These are phyloP conservation scores for Gila orcuttii DNA, from an alignment of 2,113 vertebrate species.

Conservation along the genomic window DNA sequence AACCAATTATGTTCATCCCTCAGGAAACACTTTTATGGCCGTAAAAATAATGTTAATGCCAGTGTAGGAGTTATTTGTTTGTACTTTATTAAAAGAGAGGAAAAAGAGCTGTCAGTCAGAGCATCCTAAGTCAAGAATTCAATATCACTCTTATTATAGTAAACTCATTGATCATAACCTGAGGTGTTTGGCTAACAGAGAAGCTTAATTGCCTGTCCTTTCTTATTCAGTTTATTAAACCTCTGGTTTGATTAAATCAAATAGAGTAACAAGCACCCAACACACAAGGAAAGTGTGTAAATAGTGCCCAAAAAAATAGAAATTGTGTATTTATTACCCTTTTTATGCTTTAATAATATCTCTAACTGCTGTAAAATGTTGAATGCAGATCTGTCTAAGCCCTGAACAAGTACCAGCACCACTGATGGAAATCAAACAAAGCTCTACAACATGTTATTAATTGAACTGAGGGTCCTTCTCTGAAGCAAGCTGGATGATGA, in stretches of 20 bases:
- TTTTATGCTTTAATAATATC: not conserved
- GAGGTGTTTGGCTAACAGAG: not conserved
- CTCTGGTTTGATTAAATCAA: not conserved
- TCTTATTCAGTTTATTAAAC: not conserved
- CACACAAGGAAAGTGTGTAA: not conserved
- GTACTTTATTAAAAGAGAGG: slow-evolving; percentile 9
- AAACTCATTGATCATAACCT: slow-evolving; percentile 22
- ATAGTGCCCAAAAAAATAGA: not conserved
- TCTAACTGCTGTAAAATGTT: not conserved
- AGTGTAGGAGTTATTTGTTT: slow-evolving; percentile 28
- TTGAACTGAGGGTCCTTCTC: slow-evolving; percentile 55
- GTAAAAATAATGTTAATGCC: slow-evolving; percentile 18
- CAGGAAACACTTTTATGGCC: slow-evolving; percentile 23
- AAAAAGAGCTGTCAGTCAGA: slow-evolving; percentile 29
- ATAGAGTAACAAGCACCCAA: not conserved
- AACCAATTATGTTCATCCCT: slow-evolving; percentile 9
- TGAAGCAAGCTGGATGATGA: slow-evolving; percentile 59
- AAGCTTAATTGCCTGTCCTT: slow-evolving; percentile 1
- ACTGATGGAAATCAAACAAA: slow-evolving; percentile 41
- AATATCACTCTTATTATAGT: slow-evolving; percentile 19
- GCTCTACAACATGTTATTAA: slow-evolving; percentile 54
- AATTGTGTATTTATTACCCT: not conserved
- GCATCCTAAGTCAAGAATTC: slow-evolving; percentile 6
- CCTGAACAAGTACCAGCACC: slow-evolving; percentile 8
- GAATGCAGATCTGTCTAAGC: not conserved